Evolutionary conservation across 1,140 invertebrate species (phyloP), one percentile per base, ranked within the genome.

Genomic region (Anastrepha obliqua): DNA sequence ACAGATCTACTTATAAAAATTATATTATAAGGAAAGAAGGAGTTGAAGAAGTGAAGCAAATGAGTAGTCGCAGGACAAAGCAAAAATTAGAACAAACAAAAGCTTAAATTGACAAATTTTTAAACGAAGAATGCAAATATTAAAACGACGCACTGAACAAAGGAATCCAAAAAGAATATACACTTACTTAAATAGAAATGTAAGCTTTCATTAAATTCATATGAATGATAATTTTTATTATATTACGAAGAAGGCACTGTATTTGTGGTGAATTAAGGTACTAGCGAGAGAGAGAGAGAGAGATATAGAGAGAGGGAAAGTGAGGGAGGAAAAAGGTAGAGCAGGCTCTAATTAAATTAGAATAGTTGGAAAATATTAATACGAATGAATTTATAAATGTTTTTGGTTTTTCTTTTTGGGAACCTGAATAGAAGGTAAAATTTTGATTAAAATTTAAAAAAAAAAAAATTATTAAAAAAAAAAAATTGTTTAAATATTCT

Each of bases 11-110:
- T n/a, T 42, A 70, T n/a, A 67, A 9, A 67, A 86, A 86, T 88
- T 87, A 89, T 88, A 85, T 29, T 29, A 29, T 87, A 70, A 81
- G 44, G 8, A 13, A 81, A 58, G 20, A 55, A n/a, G 8, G n/a
- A 81, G 17, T 81, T 81, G 74, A 11, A 11, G 17, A 17, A 58
- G 5, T 67, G 20, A 81, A 87, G 17, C 67, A 85, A 42, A 60
- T 59, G 58, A 87, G 59, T 29, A 87, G 86, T 8, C 51, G 11
- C 51, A 55, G 2, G 51, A n/a, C 58, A 87, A 87, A 87, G 3
- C 85, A 85, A 85, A 81, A 85, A 58, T 70, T 59, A 90, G 74
- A 87, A 55, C 6, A 9, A 58, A 89, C 89, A 91, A 89, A 85
- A 89, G 17, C n/a, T 3, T 74, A 74, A 74, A 74, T 17, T 47